Base-by-base conservation (phyloP, 2,888 invertebrate genomes). In the Carterocephalus palaemon region DNA sequence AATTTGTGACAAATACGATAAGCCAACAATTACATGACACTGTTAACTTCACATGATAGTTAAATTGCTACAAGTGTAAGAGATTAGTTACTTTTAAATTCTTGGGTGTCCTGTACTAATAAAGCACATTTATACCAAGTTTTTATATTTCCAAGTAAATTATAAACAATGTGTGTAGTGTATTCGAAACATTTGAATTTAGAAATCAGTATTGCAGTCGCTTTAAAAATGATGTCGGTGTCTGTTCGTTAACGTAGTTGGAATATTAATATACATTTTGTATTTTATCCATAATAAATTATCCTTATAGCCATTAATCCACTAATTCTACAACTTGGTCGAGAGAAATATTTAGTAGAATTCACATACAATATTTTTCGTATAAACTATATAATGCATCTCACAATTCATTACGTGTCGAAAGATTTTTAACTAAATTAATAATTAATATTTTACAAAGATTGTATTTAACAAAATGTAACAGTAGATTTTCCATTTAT, bases 401-500 rank as follows among this genome's bases (percentile, higher is more conserved):
- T 23, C 13, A 31, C 31, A 23, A 22, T 29, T 16, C 29, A 22
- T 16, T 23, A 16, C 6, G 16, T 17, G 31, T 22, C 23, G n/a
- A 23, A 22, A 31, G 16, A 10, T 32, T 24, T 23, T 10, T 23
- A 10, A 13, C 10, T 23, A 40, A 22, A 31, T 22, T 23, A 4
- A 31, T 16, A 9, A 29, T 36, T 15, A 10, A n/a, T 17, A 23
- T 23, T 32, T 40, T 39, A 29, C 15, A 31, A 20, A 39, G 38
- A 40, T 31, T 40, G 9, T 41, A 41, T 41, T 24, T 26, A 24
- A 20, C 33, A 33, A 31, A 33, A 17, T 41, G 19, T 41, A 41
- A 13, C 33, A 32, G 16, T 41, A 33, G 33, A 33, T 33, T 12
- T 33, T 41, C 26, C 17, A 33, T 32, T 41, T 41, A 33, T 33